These are phyloP conservation scores for Xiphophorus couchianus DNA, from an alignment of 2,113 vertebrate species.

Conservation along the genomic window DNA sequence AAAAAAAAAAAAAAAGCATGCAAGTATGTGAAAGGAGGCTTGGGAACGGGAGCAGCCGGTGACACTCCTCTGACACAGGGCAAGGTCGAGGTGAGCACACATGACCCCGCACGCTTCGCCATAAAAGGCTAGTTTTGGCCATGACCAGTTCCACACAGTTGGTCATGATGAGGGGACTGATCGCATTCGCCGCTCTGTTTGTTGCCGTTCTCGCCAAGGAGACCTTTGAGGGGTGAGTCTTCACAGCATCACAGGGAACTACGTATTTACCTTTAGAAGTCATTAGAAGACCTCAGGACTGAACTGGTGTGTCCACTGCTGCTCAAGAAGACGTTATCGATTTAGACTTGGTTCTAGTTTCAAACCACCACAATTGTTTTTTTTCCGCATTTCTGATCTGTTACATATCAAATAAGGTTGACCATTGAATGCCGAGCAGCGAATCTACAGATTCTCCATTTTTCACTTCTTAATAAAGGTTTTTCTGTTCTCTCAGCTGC, in stretches of 20 bases:
- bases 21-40: not conserved
- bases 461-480: too few relatives aligned
- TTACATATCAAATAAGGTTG: too few relatives aligned
- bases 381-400: too few relatives aligned
- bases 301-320: too few relatives aligned
- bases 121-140: slow-evolving; percentile 43
- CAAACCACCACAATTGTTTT: too few relatives aligned
- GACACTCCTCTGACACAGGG: slow-evolving; percentile 18
- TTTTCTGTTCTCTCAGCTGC: too few relatives aligned
- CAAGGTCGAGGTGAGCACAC: slow-evolving; percentile 49
- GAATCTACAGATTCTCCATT: too few relatives aligned
- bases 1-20: not conserved
- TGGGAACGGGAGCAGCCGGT: slow-evolving; percentile 70
- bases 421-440: too few relatives aligned
- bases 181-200: slow-evolving; percentile 72
- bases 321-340: too few relatives aligned
- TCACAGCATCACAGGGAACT: not conserved
- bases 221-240: slow-evolving; percentile 87
- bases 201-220: slow-evolving; percentile 67
- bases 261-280: not conserved
- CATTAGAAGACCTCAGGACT: too few relatives aligned
- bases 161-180: slow-evolving; percentile 80
- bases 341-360: too few relatives aligned
- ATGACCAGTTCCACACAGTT: not conserved
- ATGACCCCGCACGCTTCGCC: not conserved